Conservation (phyloP, 2,888 invertebrate genomes). For the Diarsia dahlii region DNA sequence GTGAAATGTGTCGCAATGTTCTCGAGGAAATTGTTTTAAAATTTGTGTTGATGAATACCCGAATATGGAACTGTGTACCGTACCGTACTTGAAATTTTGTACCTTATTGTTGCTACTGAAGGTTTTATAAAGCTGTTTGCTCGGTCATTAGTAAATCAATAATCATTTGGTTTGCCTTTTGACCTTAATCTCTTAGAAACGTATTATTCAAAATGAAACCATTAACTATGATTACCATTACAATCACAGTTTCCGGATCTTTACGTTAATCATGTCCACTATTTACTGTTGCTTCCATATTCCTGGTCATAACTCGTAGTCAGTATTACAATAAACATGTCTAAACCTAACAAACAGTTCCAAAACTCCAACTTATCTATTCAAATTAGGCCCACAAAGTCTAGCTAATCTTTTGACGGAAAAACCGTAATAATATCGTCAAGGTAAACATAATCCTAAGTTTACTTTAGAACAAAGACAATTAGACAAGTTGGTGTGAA, state of each 20-base stretch:
- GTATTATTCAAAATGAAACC: neutral
- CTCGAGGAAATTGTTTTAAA: slow-evolving; percentile 24
- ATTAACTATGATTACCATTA: neutral
- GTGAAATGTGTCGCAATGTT: slow-evolving; percentile 28
- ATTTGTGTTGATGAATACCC: slow-evolving; percentile 12
- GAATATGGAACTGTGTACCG: neutral
- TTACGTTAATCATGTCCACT: neutral
- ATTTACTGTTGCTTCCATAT: neutral
- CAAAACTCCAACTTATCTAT: slow-evolving; percentile 24
- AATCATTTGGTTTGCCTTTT: neutral
- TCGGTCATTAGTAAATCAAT: neutral
- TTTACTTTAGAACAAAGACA: slow-evolving; percentile 56
- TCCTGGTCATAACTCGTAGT: neutral
- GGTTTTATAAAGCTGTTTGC: neutral
- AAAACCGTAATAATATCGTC: slow-evolving; percentile 21
- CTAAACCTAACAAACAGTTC: slow-evolving; percentile 19
- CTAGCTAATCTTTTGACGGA: slow-evolving; percentile 17
- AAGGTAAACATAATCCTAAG: slow-evolving; percentile 5
- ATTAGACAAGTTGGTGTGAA: slow-evolving; percentile 57
- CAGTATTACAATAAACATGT: slow-evolving; percentile 15
- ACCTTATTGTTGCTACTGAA: neutral
- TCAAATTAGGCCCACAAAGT: slow-evolving; percentile 28
- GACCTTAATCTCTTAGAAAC: neutral
- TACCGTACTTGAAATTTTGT: neutral
- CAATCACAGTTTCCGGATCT: neutral